A percentile compares a stretch with the other conserved stretches of the same genome.
phyloP scores from a whole-genome alignment of 2,888 invertebrate genomes.

The Keiferia lycopersicella region DNA sequence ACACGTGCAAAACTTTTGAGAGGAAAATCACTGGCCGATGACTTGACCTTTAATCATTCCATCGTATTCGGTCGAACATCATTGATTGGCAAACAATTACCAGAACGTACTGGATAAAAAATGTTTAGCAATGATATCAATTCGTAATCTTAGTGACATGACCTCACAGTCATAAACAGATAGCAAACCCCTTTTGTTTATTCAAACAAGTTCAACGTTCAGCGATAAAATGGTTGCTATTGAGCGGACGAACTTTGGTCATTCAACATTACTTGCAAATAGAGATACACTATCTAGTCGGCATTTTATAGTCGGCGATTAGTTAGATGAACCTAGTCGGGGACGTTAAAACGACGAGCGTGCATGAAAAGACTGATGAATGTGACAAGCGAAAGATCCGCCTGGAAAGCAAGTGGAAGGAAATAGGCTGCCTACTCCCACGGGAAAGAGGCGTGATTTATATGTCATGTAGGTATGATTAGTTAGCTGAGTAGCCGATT shows the following conservation, averaged over 20 bases:
- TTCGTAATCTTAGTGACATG: conserved; percentile 11
- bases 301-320: no score
- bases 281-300: no score
- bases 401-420: no score
- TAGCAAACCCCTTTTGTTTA: conserved; percentile 38
- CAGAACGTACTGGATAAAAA: background rate
- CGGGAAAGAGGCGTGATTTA: no score
- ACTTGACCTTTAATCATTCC: conserved; percentile 5
- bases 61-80: background rate
- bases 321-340: no score
- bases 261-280: background rate
- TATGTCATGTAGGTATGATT: no score
- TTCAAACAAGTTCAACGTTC: conserved; percentile 38
- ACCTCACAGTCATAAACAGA: conserved; percentile 26
- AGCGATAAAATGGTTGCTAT: conserved; percentile 37
- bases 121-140: background rate
- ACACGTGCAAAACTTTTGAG: background rate
- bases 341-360: no score
- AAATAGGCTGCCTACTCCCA: no score
- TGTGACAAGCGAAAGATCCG: no score
- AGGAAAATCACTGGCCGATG: background rate
- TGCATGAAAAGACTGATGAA: no score
- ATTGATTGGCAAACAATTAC: background rate
- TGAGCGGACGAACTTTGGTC: conserved; percentile 27
- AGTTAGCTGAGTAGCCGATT: no score